These are phyloP conservation scores for Napeogenes sylphis DNA, from an alignment of 2,888 invertebrate species.

Conservation along the genomic window DNA sequence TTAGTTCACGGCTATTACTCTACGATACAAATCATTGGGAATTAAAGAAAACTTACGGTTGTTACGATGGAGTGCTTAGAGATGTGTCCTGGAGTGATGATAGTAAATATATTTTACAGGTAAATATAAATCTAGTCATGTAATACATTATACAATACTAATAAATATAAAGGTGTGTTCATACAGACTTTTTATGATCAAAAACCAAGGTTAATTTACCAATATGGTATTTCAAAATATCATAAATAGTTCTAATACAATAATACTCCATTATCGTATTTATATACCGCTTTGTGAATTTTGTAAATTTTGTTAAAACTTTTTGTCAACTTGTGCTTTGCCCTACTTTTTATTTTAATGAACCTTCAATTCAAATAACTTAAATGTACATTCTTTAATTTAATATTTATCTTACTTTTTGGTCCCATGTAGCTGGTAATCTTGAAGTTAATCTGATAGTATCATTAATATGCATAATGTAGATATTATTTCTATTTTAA, in stretches of 20 bases:
- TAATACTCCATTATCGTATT: too few relatives aligned
- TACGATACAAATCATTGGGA: conserved; percentile 76
- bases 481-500: conserved; percentile 39
- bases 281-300: too few relatives aligned
- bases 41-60: conserved; percentile 71
- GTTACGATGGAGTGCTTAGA: conserved; percentile 62
- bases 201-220: too few relatives aligned
- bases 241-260: too few relatives aligned
- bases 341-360: too few relatives aligned
- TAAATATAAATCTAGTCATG: conserved; percentile 32
- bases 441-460: not conserved
- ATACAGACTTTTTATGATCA: conserved; percentile 4
- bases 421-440: too few relatives aligned
- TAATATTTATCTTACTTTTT: too few relatives aligned
- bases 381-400: too few relatives aligned
- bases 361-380: too few relatives aligned
- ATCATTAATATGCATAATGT: not conserved
- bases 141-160: conserved; percentile 5
- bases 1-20: conserved; percentile 75
- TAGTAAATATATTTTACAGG: conserved; percentile 72
- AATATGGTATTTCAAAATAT: too few relatives aligned
- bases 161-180: conserved; percentile 6
- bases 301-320: too few relatives aligned
- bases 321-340: too few relatives aligned
- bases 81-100: conserved; percentile 74